A percentile compares a stretch with the other conserved stretches of the same genome.
Evolutionary conservation across 2,888 invertebrate species (phyloP).

Genomic region (Biston stratarius): DNA sequence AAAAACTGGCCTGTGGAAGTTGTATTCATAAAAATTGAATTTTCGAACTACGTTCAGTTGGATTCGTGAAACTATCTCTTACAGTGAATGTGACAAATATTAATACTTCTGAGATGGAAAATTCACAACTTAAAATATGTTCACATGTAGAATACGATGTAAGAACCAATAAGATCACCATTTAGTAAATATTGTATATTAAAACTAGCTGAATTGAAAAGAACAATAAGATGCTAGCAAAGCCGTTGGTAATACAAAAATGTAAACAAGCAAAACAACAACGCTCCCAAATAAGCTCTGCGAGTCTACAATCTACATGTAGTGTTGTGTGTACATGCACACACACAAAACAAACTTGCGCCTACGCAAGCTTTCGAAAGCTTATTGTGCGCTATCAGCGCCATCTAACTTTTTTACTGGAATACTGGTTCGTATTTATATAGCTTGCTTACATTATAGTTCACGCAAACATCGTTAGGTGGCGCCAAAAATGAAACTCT

Average conservation of each 20-base stretch:
- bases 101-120: too few species aligned
- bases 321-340: constrained; percentile 22
- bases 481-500: constrained; percentile 43
- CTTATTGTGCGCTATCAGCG: constrained; percentile 51
- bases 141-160: too few species aligned
- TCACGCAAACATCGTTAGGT: constrained; percentile 50
- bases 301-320: constrained; percentile 4
- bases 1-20: too few species aligned
- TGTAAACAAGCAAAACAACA: constrained; percentile 33
- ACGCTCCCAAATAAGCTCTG: constrained; percentile 32
- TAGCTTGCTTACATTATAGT: constrained; percentile 44
- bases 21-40: too few species aligned
- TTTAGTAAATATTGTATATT: too few species aligned
- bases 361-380: constrained; percentile 49
- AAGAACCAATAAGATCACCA: too few species aligned
- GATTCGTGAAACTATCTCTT: too few species aligned
- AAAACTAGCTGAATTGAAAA: constrained; percentile 13
- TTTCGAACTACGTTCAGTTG: too few species aligned
- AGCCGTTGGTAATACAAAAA: constrained; percentile 14
- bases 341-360: constrained; percentile 32
- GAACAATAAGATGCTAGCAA: background rate
- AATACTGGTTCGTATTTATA: constrained; percentile 28
- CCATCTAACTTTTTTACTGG: constrained; percentile 59
- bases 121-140: too few species aligned
- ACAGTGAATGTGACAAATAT: too few species aligned